Percentiles rank a stretch among this genome's conserved stretches.
Conservation (phyloP, 1,140 invertebrate genomes). For the Brachystomella parvula region DNA sequence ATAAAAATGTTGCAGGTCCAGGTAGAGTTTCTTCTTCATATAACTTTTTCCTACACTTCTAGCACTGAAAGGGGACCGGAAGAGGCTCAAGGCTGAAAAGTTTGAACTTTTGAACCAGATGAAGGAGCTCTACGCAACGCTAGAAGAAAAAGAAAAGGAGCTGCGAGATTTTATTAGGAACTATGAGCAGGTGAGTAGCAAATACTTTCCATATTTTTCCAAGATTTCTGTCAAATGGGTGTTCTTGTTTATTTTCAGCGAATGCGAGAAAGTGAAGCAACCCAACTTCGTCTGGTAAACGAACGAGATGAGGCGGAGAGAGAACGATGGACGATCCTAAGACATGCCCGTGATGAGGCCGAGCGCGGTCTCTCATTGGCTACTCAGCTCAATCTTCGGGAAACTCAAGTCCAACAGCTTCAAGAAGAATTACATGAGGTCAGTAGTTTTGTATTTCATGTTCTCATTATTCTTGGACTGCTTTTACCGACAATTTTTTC, state of each 20-base stretch:
- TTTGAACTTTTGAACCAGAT: slow-evolving; percentile 88
- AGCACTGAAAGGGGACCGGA: slow-evolving; percentile 76
- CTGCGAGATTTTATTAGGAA: slow-evolving; percentile 86
- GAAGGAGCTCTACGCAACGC: slow-evolving; percentile 84
- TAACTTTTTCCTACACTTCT: slow-evolving; percentile 17
- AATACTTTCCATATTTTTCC: background rate
- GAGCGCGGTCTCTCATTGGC: slow-evolving; percentile 63
- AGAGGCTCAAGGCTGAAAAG: slow-evolving; percentile 84
- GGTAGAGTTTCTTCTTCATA: background rate
- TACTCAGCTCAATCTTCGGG: slow-evolving; percentile 73
- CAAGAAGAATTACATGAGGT: slow-evolving; percentile 74
- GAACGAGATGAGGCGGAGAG: slow-evolving; percentile 77
- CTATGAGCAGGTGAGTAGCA: slow-evolving; percentile 67
- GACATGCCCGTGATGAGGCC: slow-evolving; percentile 60
- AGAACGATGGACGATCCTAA: slow-evolving; percentile 76
- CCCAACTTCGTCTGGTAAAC: slow-evolving; percentile 58
- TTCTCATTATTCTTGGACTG: background rate
- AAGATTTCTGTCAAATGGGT: background rate
- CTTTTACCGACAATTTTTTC: slow-evolving; percentile 16
- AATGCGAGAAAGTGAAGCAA: slow-evolving; percentile 65
- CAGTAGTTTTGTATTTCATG: slow-evolving; percentile 31
- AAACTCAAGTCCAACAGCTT: slow-evolving; percentile 71
- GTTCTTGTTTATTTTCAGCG: slow-evolving; percentile 44
- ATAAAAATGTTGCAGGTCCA: slow-evolving; percentile 43
- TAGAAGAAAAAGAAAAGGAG: slow-evolving; percentile 90